phyloP scores from a whole-genome alignment of 2,888 invertebrate genomes.

The Cephus nigrinus region DNA sequence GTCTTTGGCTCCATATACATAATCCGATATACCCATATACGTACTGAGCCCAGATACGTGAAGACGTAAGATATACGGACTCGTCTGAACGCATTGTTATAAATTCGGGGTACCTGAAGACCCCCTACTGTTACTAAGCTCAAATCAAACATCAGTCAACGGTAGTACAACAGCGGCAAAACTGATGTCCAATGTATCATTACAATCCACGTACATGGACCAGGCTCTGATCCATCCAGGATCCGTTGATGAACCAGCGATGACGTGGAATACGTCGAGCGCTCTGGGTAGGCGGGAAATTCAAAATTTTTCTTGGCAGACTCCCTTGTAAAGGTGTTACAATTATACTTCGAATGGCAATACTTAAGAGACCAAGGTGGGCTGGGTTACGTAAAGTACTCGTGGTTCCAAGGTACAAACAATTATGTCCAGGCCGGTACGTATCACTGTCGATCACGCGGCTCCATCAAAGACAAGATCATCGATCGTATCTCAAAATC shows the following conservation, averaged over 20 bases:
- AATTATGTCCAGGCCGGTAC: constrained; percentile 21
- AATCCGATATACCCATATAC: background rate
- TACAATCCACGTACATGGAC: background rate
- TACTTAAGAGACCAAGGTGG: background rate
- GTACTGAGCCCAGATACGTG: background rate
- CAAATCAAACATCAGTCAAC: constrained; percentile 47
- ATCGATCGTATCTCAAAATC: constrained; percentile 18
- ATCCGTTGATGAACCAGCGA: constrained; percentile 5
- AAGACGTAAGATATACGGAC: background rate
- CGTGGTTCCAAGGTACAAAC: constrained; percentile 11
- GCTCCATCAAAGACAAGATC: constrained; percentile 21
- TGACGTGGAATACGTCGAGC: background rate
- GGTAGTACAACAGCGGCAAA: constrained; percentile 35
- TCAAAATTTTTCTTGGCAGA: background rate
- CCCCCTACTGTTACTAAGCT: constrained; percentile 36
- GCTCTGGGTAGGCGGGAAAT: background rate
- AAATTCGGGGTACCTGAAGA: background rate
- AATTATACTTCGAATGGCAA: background rate
- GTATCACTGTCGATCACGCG: constrained; percentile 25
- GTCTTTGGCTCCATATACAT: background rate
- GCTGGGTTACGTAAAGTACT: constrained; percentile 13
- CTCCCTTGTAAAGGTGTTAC: background rate
- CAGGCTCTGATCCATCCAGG: constrained; percentile 10
- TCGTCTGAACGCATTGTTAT: background rate
- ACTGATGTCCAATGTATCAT: constrained; percentile 17